phyloP scores from a whole-genome alignment of 2,888 invertebrate genomes.

The Erebia epiphron region DNA sequence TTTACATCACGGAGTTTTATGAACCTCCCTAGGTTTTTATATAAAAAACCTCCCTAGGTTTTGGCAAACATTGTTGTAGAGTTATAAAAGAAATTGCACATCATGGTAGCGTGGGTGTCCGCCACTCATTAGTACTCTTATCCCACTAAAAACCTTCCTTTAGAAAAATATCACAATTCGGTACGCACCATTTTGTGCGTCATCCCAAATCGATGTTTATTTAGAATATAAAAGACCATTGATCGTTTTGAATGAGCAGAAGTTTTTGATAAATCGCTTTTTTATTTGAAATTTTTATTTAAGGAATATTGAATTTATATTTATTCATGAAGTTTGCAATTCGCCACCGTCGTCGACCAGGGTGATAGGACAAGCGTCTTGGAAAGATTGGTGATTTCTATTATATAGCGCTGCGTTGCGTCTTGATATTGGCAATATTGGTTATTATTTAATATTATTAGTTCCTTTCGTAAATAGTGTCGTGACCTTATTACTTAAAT shows the following conservation, averaged over 20 bases:
- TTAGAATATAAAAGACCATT: conserved; percentile 76
- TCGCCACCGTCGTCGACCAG: conserved; percentile 76
- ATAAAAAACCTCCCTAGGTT: background rate
- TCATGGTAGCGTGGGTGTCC: conserved; percentile 77
- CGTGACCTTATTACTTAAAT: background rate
- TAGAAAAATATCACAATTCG: conserved; percentile 60
- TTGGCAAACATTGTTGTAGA: conserved; percentile 49
- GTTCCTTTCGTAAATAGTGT: too few relatives aligned
- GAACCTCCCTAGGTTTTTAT: too few relatives aligned
- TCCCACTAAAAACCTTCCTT: conserved; percentile 58
- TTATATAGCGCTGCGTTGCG: conserved; percentile 10
- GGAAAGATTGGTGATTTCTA: conserved; percentile 46
- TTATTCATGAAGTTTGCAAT: conserved; percentile 79
- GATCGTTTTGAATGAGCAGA: conserved; percentile 59
- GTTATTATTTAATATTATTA: conserved; percentile 18
- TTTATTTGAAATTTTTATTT: conserved; percentile 77
- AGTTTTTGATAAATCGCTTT: conserved; percentile 79
- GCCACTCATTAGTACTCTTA: conserved; percentile 77
- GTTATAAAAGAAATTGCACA: conserved; percentile 54
- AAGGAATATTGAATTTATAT: conserved; percentile 78
- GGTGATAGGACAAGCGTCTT: conserved; percentile 64
- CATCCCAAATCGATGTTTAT: conserved; percentile 79
- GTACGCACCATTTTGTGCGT: conserved; percentile 72
- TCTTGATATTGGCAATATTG: conserved; percentile 51
- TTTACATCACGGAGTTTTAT: too few relatives aligned